Conservation (phyloP, 2,888 invertebrate genomes). For the Chymomyza procnemis region DNA sequence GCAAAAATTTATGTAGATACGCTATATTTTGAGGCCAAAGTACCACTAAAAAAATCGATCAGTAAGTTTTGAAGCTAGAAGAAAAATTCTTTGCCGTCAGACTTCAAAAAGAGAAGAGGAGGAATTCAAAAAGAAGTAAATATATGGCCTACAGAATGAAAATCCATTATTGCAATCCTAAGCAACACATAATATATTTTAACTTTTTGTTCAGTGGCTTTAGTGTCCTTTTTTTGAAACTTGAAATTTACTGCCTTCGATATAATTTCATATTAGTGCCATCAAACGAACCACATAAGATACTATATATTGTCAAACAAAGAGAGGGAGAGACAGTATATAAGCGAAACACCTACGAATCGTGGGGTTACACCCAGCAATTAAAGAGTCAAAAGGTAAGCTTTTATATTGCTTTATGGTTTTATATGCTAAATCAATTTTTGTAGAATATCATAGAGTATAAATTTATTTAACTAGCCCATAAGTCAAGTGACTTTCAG, state of each 20-base stretch:
- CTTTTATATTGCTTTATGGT: conserved; percentile 52
- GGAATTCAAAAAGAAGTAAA: no score
- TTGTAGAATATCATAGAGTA: conserved; percentile 74
- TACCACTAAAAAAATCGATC: no score
- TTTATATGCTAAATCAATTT: conserved; percentile 75
- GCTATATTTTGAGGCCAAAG: no score
- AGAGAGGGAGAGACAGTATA: neutral
- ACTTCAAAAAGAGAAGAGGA: no score
- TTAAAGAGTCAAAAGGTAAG: conserved; percentile 70
- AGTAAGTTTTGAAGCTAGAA: no score
- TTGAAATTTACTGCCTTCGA: neutral
- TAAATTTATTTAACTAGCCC: conserved; percentile 73
- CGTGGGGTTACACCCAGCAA: conserved; percentile 25
- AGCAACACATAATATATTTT: conserved; percentile 31
- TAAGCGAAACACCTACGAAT: neutral
- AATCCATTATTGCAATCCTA: conserved; percentile 53
- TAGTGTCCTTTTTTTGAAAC: neutral
- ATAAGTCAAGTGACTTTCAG: conserved; percentile 56
- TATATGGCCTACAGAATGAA: neutral
- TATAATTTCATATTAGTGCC: neutral
- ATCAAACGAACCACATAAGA: neutral
- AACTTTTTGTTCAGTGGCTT: neutral
- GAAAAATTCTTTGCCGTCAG: no score
- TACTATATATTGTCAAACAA: neutral
- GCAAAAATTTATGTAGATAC: no score